Base-by-base conservation (phyloP, 2,797 vertebrate species). In the Etheostoma nigrum region DNA sequence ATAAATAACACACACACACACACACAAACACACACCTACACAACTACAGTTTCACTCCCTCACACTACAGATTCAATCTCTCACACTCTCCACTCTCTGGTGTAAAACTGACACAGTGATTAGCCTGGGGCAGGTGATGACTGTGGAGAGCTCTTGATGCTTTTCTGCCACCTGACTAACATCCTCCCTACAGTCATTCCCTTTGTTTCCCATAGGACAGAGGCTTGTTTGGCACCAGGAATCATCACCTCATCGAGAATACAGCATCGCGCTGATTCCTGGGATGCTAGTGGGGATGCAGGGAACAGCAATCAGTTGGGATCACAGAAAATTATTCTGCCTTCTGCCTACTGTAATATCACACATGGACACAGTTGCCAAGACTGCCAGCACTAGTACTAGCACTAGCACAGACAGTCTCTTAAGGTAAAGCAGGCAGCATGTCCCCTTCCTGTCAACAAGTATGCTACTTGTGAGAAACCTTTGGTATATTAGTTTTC, bases 91-190 rank as follows among this genome's bases (percentile, higher is more conserved):
- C 55, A 47, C 33, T 15, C 55, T 67, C 14, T 23, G 72, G 54
- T 74, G 78, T 87, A 62, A 79, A 79, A 74, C 47, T 67, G 76
- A 84, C 74, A 76, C 61, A 14, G 48, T 52, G 68, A 81, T 88
- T 76, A 85, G 74, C 76, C 78, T 21, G 73, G 25, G 72, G 79
- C 58, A 55, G 74, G 30, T 55, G 68, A 80, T 71, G 58, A 74
- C 78, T 67, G 52, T 49, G 47, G 52, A 58, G 71, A 59, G 80
- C 53, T 78, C 51, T 19, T 63, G 74, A 74, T 51, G 73, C 33
- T 27, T 70, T 78, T 72, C 55, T 71, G 16, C 9, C 51, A 49
- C 16, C 33, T 16, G 30, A 79, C 54, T 59, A 73, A 83, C 51
- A 72, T 54, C 63, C 49, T 23, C 42, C 30, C 53, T 45, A 47